Percentiles rank a stretch among this genome's conserved stretches.
Evolutionary conservation across 2,888 invertebrate species (phyloP).

Genomic region (Gastracanthus pulcherrimus): DNA sequence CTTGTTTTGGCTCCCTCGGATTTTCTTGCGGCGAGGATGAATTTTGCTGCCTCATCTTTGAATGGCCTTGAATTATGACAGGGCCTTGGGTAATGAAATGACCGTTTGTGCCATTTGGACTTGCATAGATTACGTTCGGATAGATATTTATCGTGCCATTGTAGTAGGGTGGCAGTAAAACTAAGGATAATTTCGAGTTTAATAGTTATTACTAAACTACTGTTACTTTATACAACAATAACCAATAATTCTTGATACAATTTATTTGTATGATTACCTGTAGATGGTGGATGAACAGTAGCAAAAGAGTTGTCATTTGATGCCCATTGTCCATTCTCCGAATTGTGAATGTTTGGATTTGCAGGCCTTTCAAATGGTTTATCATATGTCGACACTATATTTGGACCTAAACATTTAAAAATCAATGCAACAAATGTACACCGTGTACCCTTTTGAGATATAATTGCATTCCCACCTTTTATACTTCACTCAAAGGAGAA

Average conservation of each 20-base stretch:
- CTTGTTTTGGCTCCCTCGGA: background rate
- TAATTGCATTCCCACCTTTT: conserved; percentile 31
- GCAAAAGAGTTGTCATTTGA: no score
- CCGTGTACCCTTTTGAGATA: background rate
- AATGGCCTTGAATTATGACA: conserved; percentile 68
- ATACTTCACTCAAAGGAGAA: background rate
- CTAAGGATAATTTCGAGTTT: background rate
- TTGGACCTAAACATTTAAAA: conserved; percentile 38
- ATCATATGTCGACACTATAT: conserved; percentile 2
- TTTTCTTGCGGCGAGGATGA: background rate
- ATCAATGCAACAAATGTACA: background rate
- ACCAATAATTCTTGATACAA: no score
- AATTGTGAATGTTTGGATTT: conserved; percentile 36
- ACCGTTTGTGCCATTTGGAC: conserved; percentile 50
- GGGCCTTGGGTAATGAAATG: conserved; percentile 66
- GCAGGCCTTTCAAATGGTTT: conserved; percentile 28
- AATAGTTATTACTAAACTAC: background rate
- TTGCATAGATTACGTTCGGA: background rate
- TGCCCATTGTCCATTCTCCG: background rate
- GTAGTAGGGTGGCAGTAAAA: background rate
- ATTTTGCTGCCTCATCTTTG: conserved; percentile 61
- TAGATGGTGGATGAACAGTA: background rate
- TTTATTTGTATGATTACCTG: background rate
- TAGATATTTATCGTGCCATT: background rate
- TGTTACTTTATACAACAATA: no score